Evolutionary conservation across 2,888 invertebrate genomes (phyloP).

Genomic region (Phortica okadai): DNA sequence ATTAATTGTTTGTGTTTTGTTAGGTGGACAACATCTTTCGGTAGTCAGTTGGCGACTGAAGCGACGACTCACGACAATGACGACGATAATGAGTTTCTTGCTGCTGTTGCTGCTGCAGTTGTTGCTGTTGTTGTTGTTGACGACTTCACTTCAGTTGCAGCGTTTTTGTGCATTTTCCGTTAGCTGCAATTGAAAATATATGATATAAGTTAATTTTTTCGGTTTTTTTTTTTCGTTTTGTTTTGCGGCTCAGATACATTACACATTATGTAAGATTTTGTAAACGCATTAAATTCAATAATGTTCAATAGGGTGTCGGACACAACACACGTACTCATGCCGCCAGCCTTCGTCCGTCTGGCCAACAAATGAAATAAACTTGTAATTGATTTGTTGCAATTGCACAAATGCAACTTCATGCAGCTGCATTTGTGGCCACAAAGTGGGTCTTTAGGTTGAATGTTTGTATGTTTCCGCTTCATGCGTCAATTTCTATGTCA

Average conservation of each 20-base stretch:
- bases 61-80: not conserved
- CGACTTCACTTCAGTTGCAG: not conserved
- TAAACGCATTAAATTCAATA: slow-evolving; percentile 13
- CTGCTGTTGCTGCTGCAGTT: not conserved
- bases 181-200: slow-evolving; percentile 12
- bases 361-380: not conserved
- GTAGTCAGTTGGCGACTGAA: slow-evolving; percentile 4
- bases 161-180: slow-evolving; percentile 15
- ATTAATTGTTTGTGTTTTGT: not conserved
- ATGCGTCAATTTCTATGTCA: slow-evolving; percentile 23
- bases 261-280: slow-evolving; percentile 19
- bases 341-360: not conserved
- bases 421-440: slow-evolving; percentile 14
- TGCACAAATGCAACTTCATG: slow-evolving; percentile 2
- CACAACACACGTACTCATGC: not conserved
- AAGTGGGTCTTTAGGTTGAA: slow-evolving; percentile 24
- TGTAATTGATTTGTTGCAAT: not conserved
- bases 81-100: not conserved
- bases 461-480: slow-evolving; percentile 24
- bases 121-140: not conserved
- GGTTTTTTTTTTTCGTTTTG: not conserved
- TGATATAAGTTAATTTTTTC: slow-evolving; percentile 2
- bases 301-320: not conserved
- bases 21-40: slow-evolving; percentile 11
- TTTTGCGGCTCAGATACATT: not conserved